A percentile compares a stretch with the other conserved stretches of the same genome.
phyloP scores from a whole-genome alignment of 1,140 invertebrate species.

The Semibalanus balanoides region DNA sequence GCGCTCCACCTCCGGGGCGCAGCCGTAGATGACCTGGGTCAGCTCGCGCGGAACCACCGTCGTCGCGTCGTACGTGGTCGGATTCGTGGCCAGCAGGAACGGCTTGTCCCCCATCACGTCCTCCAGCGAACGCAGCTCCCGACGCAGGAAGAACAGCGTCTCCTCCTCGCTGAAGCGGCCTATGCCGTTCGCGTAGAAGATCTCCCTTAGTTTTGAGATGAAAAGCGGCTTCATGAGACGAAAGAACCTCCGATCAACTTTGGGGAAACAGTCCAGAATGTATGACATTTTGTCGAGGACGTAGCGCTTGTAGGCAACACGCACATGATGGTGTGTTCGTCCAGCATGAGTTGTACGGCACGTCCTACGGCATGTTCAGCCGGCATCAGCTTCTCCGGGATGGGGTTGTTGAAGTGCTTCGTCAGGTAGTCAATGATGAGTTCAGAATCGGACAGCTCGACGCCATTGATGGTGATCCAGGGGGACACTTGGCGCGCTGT shows the following conservation, averaged over 20 bases:
- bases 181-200: slow-evolving; percentile 10
- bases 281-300: neutral
- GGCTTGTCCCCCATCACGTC: slow-evolving; percentile 8
- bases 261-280: neutral
- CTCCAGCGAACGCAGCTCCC: slow-evolving; percentile 11
- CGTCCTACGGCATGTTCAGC: slow-evolving; percentile 11
- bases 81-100: neutral
- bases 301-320: neutral
- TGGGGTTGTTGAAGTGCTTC: slow-evolving; percentile 7
- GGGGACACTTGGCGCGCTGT: slow-evolving; percentile 24
- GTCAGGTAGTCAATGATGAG: slow-evolving; percentile 19
- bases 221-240: neutral
- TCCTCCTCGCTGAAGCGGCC: slow-evolving; percentile 11
- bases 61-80: neutral
- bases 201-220: neutral
- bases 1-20: neutral
- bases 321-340: slow-evolving; percentile 15
- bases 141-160: slow-evolving; percentile 9
- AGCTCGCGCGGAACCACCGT: neutral
- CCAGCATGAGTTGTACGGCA: slow-evolving; percentile 18
- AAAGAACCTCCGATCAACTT: neutral
- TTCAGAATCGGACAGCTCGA: slow-evolving; percentile 29
- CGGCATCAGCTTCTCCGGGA: slow-evolving; percentile 6
- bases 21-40: slow-evolving; percentile 2
- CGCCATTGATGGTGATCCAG: slow-evolving; percentile 33